Evolutionary conservation across 2,888 invertebrate genomes (phyloP), one percentile per base, ranked within the genome.

Genomic region (Hypsopygia costalis): DNA sequence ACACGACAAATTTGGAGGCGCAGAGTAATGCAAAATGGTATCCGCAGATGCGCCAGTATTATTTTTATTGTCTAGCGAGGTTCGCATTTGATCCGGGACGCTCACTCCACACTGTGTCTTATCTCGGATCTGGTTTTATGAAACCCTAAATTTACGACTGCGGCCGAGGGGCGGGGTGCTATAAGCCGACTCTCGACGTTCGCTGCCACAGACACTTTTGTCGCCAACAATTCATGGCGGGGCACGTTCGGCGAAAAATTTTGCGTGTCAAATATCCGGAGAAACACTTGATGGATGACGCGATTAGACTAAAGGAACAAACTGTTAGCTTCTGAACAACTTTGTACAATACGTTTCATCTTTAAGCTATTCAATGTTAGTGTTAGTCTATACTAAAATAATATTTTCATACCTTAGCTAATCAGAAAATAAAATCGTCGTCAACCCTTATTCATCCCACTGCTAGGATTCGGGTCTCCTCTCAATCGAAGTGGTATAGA

Each of bases 141-240:
- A 88, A 88, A 87, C 88, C 88, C 88, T 87, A 87, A 88, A 88
- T 88, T 88, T 88, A 88, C 87, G 88, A 87, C 81, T 87, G 83
- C 66, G 81, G 82, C 69, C 62, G 81, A 74, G 86, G 85, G 81
- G 72, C 76, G 82, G 76, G 81, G 66, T 69, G 65, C 74, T 76
- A 79, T 82, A 81, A 86, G 85, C 82, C 78, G 74, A 74, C 80
- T 78, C 81, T 81, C 78, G 76, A 73, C 76, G 74, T 62, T 71
- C 73, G 75, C 69, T 71, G 75, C 70, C 70, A 75, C 80, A 78
- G 83, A 82, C 81, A 83, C 85, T 87, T 83, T 86, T 86, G 86
- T 83, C 81, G 74, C 69, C 72, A 64, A 68, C 83, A 81, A 82
- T 85, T 86, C 83, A 80, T 82, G 75, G 72, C 70, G 64, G 69